Percentiles rank a stretch among this genome's conserved stretches.
Conservation (phyloP, 2,797 vertebrate genomes). For the Nasua narica region DNA sequence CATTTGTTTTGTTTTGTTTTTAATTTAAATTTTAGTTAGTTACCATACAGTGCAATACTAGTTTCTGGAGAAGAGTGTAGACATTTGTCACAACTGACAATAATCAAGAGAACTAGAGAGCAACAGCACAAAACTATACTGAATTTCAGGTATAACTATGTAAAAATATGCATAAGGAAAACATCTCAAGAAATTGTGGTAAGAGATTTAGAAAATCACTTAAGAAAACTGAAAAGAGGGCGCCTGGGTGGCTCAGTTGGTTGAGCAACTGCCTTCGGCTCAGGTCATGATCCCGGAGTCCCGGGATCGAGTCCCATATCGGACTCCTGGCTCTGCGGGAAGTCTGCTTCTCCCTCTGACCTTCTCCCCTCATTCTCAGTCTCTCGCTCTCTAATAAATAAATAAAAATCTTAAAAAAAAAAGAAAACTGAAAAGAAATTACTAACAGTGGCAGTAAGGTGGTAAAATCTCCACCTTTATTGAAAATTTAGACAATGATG, state of each 20-base stretch:
- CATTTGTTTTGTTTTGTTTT: not conserved
- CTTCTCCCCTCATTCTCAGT: no score
- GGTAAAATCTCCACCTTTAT: not conserved
- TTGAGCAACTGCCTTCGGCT: no score
- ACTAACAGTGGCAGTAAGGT: not conserved
- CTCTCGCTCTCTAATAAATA: no score
- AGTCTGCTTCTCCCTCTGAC: no score
- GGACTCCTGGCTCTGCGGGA: no score
- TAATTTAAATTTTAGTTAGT: not conserved
- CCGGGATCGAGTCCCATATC: no score
- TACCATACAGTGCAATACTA: not conserved
- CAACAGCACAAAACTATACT: not conserved
- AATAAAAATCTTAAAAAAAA: not conserved
- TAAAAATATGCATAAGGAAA: conserved; percentile 7
- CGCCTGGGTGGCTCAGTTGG: no score
- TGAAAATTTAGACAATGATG: not conserved
- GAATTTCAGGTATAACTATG: conserved; percentile 14
- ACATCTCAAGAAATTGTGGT: not conserved
- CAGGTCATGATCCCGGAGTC: no score
- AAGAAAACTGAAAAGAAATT: not conserved
- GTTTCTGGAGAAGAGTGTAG: not conserved
- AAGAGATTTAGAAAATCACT: not conserved
- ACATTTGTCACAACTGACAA: not conserved
- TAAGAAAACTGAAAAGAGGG: not conserved
- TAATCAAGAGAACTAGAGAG: conserved; percentile 2